A percentile compares a stretch with the other conserved stretches of the same genome.
Evolutionary conservation across 2,113 vertebrate genomes (phyloP).

Genomic region (Gambusia affinis): DNA sequence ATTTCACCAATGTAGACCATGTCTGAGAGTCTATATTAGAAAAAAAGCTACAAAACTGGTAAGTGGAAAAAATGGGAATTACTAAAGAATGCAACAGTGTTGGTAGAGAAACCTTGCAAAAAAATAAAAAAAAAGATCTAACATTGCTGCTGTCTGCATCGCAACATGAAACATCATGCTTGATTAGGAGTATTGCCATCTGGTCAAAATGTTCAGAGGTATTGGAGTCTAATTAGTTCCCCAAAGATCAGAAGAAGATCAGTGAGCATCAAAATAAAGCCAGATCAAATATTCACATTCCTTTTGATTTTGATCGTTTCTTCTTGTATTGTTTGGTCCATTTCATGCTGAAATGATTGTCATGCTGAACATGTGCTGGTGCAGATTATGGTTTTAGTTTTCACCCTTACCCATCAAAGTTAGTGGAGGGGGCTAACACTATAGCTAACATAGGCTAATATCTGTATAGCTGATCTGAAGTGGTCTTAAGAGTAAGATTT

Average conservation of each 20-base stretch:
- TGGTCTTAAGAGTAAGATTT: too few relatives aligned
- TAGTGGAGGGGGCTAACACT: too few relatives aligned
- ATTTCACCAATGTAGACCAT: conserved; percentile 33
- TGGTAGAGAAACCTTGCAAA: not conserved
- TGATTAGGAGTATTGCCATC: conserved; percentile 19
- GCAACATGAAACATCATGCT: conserved; percentile 9
- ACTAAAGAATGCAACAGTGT: not conserved
- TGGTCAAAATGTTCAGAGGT: conserved; percentile 15
- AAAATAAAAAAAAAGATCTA: not conserved
- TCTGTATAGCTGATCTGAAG: too few relatives aligned
- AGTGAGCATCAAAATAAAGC: conserved; percentile 4
- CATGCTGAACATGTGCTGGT: too few relatives aligned
- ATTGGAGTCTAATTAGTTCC: conserved; percentile 28
- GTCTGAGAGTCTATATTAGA: conserved; percentile 24
- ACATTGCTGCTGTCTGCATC: conserved; percentile 1
- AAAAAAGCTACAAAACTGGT: conserved; percentile 26
- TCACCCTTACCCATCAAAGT: too few relatives aligned
- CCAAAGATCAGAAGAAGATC: conserved; percentile 24
- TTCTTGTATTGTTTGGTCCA: not conserved
- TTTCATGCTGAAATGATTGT: not conserved
- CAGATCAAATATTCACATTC: not conserved
- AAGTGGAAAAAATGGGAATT: not conserved
- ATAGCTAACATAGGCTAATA: too few relatives aligned
- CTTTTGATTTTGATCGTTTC: not conserved
- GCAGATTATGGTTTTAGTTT: too few relatives aligned